Conservation (phyloP, 2,113 vertebrate species). For the Cynocephalus volans region DNA sequence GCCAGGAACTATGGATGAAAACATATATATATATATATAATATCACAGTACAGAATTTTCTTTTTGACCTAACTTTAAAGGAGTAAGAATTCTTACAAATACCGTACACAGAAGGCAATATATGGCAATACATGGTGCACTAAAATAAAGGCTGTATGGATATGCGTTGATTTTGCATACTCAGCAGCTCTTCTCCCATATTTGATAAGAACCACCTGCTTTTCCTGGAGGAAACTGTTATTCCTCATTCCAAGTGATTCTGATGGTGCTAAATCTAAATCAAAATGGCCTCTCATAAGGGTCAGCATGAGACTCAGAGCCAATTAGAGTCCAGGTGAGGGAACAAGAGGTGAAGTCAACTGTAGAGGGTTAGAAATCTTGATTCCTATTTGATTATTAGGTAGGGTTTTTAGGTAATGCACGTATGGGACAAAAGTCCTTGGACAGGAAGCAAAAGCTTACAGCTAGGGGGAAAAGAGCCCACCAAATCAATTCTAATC, state of each 20-base stretch:
- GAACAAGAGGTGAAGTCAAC: background rate
- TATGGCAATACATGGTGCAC: background rate
- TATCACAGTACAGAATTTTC: background rate
- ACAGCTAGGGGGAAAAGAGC: no score
- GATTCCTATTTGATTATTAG: no score
- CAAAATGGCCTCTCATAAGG: background rate
- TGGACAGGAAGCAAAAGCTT: no score
- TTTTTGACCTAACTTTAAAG: background rate
- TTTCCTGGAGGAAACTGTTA: background rate
- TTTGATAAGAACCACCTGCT: background rate
- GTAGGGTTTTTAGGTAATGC: no score
- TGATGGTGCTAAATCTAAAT: background rate
- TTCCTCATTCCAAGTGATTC: background rate
- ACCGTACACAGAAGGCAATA: background rate
- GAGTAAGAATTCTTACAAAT: background rate
- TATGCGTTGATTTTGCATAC: background rate
- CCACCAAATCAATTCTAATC: no score
- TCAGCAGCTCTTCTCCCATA: background rate
- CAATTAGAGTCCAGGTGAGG: background rate
- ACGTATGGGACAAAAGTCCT: no score
- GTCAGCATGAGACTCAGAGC: background rate
- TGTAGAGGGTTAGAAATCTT: no score
- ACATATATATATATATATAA: no score
- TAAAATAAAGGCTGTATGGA: background rate
- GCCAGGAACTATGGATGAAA: no score